Base-by-base conservation (phyloP, 2,113 vertebrate genomes). In the Phoxinus phoxinus region DNA sequence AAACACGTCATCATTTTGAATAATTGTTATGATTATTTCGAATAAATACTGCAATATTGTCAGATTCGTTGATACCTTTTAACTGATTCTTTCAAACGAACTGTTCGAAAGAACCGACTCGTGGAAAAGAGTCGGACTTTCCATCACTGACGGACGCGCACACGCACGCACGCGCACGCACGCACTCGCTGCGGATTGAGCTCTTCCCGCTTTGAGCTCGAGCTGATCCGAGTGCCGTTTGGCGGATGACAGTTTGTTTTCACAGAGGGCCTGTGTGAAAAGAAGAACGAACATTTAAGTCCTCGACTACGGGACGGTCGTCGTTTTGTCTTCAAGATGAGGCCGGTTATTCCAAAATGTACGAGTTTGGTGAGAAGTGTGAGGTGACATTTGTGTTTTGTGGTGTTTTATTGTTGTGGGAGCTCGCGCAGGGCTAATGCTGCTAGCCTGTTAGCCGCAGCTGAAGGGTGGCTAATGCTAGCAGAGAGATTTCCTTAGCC, bases 401-500 rank as follows among this genome's bases (percentile, higher is more conserved):
- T 37, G 48, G 12, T 27, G 46, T 23, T 35, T 37, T 67, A 25
- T 51, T 48, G n/a, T n/a, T 53, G 21, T 19, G 67, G 32, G 3
- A 35, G 30, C 81, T 83, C 27, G 27, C 46, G 27, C 41, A 58
- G 75, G 59, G 84, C 84, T 85, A 41, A 27, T 30, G 46, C 15
- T 80, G 63, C 25, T 79, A 85, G 63, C 63, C 11, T 58, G 72
- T 53, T 77, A 63, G 83, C 83, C 30, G 15, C 32, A 78, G 61
- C 75, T 85, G 76, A 79, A 85, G 84, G 84, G 84, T 85, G 84
- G 84, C 84, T 85, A 85, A 78, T 30, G 84, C 25, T 85, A 79
- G 27, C 48, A 13, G 30, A 71, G 21, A 77, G 23, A 83, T 83
- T 85, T 85, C 48, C 51, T 79, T 71, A 71, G 51, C 41, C 74